Evolutionary conservation across 2,797 vertebrate genomes (phyloP).

Genomic region (Girardinus metallicus): DNA sequence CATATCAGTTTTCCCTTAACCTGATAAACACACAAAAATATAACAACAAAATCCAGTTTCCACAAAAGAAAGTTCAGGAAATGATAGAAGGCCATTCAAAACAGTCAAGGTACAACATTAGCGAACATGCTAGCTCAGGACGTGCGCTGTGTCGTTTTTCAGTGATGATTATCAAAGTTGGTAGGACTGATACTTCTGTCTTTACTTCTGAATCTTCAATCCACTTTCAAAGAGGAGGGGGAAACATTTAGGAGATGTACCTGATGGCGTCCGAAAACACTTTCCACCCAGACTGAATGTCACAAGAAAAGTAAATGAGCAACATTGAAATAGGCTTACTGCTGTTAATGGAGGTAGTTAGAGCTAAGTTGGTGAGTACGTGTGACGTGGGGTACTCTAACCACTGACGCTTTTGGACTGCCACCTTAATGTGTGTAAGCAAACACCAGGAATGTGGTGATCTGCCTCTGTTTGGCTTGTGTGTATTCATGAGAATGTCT

Average conservation of each 20-base stretch:
- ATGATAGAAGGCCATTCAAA: constrained; percentile 39
- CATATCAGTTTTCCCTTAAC: constrained; percentile 41
- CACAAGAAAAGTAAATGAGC: neutral
- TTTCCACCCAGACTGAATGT: neutral
- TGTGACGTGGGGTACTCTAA: neutral
- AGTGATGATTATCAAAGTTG: constrained; percentile 14
- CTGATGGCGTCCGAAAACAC: neutral
- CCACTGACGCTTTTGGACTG: neutral
- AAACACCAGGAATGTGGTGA: neutral
- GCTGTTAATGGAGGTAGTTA: neutral
- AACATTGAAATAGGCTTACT: neutral
- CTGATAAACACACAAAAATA: constrained; percentile 1
- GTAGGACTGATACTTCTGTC: constrained; percentile 12
- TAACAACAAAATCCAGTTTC: constrained; percentile 3
- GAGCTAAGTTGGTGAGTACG: neutral
- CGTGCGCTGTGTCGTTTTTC: constrained; percentile 15
- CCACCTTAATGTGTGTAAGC: neutral
- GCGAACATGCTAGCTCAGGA: constrained; percentile 17
- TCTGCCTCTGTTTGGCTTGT: neutral
- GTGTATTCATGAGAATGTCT: neutral
- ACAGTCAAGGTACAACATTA: constrained; percentile 24
- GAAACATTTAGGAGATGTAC: neutral
- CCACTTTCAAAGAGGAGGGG: neutral
- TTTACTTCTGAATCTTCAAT: neutral
- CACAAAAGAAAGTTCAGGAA: constrained; percentile 21